These are phyloP conservation scores for Crotalus helleri DNA, from an alignment of 2,113 vertebrate genomes.

Conservation along the genomic window DNA sequence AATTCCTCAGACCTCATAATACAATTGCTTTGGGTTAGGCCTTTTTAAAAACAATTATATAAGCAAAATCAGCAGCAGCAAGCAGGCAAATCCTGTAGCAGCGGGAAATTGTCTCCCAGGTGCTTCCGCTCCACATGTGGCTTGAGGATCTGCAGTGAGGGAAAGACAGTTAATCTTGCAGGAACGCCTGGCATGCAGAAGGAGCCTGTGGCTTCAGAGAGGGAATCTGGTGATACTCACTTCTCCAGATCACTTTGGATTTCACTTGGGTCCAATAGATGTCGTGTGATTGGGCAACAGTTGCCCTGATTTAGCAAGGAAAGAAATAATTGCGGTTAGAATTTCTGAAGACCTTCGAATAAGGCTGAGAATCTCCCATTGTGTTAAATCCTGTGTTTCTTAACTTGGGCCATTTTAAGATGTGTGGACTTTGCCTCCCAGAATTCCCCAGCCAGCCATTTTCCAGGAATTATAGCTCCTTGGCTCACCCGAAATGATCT, in stretches of 20 bases:
- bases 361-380: background rate
- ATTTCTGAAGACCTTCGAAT: background rate
- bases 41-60: constrained; percentile 6
- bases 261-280: constrained; percentile 63
- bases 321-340: background rate
- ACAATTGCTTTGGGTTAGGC: background rate
- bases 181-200: background rate
- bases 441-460: background rate
- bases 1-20: background rate
- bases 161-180: background rate
- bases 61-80: constrained; percentile 6
- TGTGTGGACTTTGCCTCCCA: background rate
- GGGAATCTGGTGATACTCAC: constrained; percentile 28
- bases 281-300: constrained; percentile 42
- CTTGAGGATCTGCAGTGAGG: background rate
- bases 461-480: background rate
- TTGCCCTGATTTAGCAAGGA: constrained; percentile 48
- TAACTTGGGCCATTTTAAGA: background rate
- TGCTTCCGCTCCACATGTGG: constrained; percentile 13
- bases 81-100: background rate
- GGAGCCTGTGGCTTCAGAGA: background rate
- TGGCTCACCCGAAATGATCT: background rate
- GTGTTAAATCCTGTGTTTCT: background rate
- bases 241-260: constrained; percentile 51
- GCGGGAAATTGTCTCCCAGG: background rate